These are phyloP conservation scores for Dolichopus griseipennis DNA, from an alignment of 2,888 invertebrate genomes.

Conservation along the genomic window DNA sequence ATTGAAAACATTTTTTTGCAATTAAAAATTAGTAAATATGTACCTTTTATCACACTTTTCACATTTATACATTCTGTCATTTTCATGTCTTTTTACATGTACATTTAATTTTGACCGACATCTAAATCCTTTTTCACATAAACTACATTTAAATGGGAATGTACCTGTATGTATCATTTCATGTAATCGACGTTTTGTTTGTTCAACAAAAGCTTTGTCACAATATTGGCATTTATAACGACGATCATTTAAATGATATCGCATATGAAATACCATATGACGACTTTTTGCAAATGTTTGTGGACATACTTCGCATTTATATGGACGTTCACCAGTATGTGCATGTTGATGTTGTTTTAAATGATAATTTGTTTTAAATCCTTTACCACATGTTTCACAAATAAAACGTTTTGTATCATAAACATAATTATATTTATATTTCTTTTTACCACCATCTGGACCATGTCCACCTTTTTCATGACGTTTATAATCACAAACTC, in stretches of 20 bases:
- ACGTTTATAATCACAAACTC: background rate
- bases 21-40: no score
- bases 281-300: background rate
- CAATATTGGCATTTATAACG: slow-evolving; percentile 5
- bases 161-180: slow-evolving; percentile 3
- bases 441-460: background rate
- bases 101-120: background rate
- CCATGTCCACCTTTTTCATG: background rate
- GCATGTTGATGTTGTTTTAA: background rate
- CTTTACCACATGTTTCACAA: slow-evolving; percentile 1
- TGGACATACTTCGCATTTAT: background rate
- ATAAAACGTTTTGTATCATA: background rate
- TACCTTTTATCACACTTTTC: background rate
- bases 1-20: no score
- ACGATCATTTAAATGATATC: slow-evolving; percentile 5
- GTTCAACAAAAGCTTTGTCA: slow-evolving; percentile 2
- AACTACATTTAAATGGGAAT: slow-evolving; percentile 6
- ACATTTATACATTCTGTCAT: slow-evolving; percentile 5
- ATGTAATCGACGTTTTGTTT: background rate
- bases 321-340: slow-evolving; percentile 2
- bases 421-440: background rate
- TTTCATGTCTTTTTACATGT: background rate
- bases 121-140: background rate
- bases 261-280: background rate
- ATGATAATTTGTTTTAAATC: background rate